These are phyloP conservation scores for Geotrypetes seraphini DNA, from an alignment of 2,797 vertebrate species.

Conservation along the genomic window DNA sequence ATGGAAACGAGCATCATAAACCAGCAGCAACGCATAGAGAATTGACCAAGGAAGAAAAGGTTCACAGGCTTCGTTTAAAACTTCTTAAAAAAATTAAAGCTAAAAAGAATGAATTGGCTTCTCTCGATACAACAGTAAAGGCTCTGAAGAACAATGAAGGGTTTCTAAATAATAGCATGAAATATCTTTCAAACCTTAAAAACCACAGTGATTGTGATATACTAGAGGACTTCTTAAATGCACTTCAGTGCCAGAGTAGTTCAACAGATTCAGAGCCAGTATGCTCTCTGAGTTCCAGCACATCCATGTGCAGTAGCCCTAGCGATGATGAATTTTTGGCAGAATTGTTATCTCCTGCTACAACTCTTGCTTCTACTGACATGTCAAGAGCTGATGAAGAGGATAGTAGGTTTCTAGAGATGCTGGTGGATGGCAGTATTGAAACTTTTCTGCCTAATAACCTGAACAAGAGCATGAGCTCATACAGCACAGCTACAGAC, in stretches of 20 bases:
- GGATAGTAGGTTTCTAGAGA: constrained; percentile 49
- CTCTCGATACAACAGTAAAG: constrained; percentile 54
- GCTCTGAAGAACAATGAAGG: constrained; percentile 18
- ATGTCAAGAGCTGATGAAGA: constrained; percentile 27
- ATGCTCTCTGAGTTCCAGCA: constrained; percentile 37
- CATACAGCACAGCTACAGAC: background rate
- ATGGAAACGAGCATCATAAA: background rate
- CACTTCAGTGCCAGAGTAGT: constrained; percentile 56
- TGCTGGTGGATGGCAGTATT: constrained; percentile 23
- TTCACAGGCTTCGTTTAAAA: constrained; percentile 69
- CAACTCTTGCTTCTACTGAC: constrained; percentile 54
- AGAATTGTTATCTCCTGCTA: constrained; percentile 66
- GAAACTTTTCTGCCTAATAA: background rate
- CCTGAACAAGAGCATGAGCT: constrained; percentile 2
- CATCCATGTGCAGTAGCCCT: constrained; percentile 35
- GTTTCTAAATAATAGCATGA: constrained; percentile 2
- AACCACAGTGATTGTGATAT: constrained; percentile 32
- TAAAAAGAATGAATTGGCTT: constrained; percentile 81
- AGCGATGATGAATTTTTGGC: constrained; percentile 63
- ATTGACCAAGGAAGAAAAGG: constrained; percentile 29
- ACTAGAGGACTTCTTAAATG: constrained; percentile 44
- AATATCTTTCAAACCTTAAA: background rate
- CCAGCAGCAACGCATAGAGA: constrained; percentile 11
- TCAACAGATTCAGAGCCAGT: constrained; percentile 43
- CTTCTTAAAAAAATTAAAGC: constrained; percentile 81